Evolutionary conservation across 2,113 vertebrate species (phyloP), one percentile per base, ranked within the genome.

Genomic region (Loxodonta africana): DNA sequence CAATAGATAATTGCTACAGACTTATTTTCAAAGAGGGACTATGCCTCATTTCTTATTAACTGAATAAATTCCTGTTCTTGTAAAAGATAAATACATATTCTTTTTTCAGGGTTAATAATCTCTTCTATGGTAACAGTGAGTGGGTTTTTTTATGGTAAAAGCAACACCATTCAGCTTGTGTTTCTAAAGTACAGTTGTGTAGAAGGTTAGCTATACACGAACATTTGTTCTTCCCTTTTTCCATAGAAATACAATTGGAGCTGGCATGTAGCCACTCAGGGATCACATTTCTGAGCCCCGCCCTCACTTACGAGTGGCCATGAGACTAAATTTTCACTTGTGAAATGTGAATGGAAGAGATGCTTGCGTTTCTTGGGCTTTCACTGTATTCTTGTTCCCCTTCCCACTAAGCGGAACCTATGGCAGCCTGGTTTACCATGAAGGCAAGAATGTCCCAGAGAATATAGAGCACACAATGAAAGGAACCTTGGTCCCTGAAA

Each of bases 1-100:
- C 8, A 91, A 62, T 3, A 60, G 60, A 80, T 96, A 78, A 95
- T 30, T 63, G 41, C n/a, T 18, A 65, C 44, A 53, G 17, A 51
- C 41, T 63, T 71, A 65, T 83, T 92, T 90, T 88, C 20, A n/a
- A 83, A 81, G 76, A 74, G 8, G 14, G 3, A 83, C 26, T 76
- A 67, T 60, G 23, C 53, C 12, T 96, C 41, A 88, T 85, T 95
- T 78, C 37, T 94, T 84, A 92, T 44, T 82, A 84, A 95, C 63
- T 6, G 26, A 91, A 51, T 53, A 87, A 83, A 94, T 91, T 87
- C 10, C 17, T 83, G 73, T 78, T 53, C 6, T 91, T 18, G 18
- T 60, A 26, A 71, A 88, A 67, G 89, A 90, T 80, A 37, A 20
- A 51, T 3, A n/a, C 15, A 17, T 44, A 83, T 82, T 76, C 78